Percentiles rank a stretch among this genome's conserved stretches.
These are phyloP conservation scores for Caenorhabditis sulstoni DNA, from an alignment of 2,888 invertebrate genomes.

Conservation along the genomic window DNA sequence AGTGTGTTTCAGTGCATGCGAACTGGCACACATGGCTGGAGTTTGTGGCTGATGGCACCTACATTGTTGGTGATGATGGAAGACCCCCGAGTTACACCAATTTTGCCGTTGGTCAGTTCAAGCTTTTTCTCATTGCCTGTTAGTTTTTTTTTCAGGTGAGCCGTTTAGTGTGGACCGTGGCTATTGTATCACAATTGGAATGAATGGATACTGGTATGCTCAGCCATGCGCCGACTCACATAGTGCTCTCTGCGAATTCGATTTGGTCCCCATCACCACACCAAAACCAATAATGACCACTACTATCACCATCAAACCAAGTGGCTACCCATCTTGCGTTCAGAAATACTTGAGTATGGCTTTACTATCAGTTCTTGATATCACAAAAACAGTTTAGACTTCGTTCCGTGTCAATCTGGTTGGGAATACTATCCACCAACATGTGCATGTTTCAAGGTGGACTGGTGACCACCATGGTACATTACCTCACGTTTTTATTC, in stretches of 20 bases:
- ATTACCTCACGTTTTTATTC: background rate
- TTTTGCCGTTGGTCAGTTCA: conserved; percentile 53
- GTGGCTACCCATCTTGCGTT: conserved; percentile 51
- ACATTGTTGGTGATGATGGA: conserved; percentile 51
- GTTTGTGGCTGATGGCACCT: conserved; percentile 50
- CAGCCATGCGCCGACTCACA: conserved; percentile 53
- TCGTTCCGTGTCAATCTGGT: conserved; percentile 54
- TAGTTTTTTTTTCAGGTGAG: conserved; percentile 46
- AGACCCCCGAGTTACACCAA: conserved; percentile 53
- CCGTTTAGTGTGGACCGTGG: conserved; percentile 52
- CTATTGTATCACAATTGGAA: conserved; percentile 57
- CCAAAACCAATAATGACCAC: background rate
- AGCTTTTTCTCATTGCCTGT: no score
- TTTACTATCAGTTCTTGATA: no score
- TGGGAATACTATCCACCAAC: conserved; percentile 62
- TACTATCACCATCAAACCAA: conserved; percentile 3
- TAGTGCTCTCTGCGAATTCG: conserved; percentile 55
- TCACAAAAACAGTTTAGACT: no score
- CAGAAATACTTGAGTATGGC: conserved; percentile 61
- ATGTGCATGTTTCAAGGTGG: conserved; percentile 54
- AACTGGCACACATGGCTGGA: conserved; percentile 55
- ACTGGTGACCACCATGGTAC: no score
- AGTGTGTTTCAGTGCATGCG: conserved; percentile 30
- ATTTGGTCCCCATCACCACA: conserved; percentile 23
- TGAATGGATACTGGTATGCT: conserved; percentile 61